A percentile compares a stretch with the other conserved stretches of the same genome.
Evolutionary conservation across 2,113 vertebrate genomes (phyloP).

Genomic region (Corythornis madagascariensis): DNA sequence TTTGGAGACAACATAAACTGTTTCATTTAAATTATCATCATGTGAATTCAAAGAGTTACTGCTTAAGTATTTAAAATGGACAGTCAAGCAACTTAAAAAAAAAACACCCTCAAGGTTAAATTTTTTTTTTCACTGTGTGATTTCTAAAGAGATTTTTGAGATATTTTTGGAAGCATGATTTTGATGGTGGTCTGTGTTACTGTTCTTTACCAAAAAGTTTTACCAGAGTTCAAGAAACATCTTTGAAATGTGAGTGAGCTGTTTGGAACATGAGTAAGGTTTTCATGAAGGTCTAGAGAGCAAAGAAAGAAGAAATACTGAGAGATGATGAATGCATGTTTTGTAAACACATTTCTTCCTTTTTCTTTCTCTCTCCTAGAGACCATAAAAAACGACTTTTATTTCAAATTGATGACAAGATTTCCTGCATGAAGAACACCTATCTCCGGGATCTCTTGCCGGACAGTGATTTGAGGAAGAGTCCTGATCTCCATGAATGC

Average conservation of each 20-base stretch:
- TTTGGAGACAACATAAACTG: not conserved
- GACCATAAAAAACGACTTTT: constrained; percentile 58
- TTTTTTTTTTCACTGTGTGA: not conserved
- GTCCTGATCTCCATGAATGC: not conserved
- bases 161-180: not conserved
- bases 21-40: not conserved
- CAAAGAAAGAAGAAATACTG: not conserved
- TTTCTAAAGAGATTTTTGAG: not conserved
- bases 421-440: constrained; percentile 79
- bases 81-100: not conserved
- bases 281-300: not conserved
- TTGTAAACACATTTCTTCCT: not conserved
- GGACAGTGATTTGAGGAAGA: rapidly evolving
- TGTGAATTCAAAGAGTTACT: not conserved
- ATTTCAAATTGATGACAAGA: constrained; percentile 81
- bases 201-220: not conserved
- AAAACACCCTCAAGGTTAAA: not conserved
- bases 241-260: not conserved
- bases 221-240: not conserved
- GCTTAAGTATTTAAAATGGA: not conserved
- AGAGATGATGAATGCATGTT: not conserved
- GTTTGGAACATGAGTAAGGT: not conserved
- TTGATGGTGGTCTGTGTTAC: not conserved
- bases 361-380: constrained; percentile 39
- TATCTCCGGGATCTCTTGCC: constrained; percentile 72